A percentile compares a stretch with the other conserved stretches of the same genome.
Conservation (phyloP, 1,140 invertebrate species). For the Zaprionus davidi region DNA sequence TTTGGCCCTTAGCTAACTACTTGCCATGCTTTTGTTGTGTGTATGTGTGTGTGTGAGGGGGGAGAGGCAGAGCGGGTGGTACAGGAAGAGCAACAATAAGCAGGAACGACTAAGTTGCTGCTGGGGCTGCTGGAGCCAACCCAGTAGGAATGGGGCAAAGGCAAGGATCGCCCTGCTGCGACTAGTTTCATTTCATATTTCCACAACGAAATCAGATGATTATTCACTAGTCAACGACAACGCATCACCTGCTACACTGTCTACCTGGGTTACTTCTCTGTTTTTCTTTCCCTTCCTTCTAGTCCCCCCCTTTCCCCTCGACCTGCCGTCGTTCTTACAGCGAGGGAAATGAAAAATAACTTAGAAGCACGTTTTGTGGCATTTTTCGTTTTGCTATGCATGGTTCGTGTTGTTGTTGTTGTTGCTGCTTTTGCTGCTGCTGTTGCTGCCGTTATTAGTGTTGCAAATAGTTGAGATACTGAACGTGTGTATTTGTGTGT, state of each 20-base stretch:
- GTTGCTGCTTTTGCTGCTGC: conserved; percentile 35
- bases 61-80: background rate
- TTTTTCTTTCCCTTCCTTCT: background rate
- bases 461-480: conserved; percentile 66
- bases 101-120: conserved; percentile 27
- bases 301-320: too few species aligned
- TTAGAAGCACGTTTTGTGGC: conserved; percentile 81
- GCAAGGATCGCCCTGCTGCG: background rate
- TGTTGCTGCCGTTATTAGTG: conserved; percentile 55
- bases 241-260: background rate
- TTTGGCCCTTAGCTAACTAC: conserved; percentile 60
- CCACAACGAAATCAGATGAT: background rate
- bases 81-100: conserved; percentile 33
- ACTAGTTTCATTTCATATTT: background rate
- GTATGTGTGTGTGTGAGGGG: conserved; percentile 1
- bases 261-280: background rate
- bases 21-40: conserved; percentile 48
- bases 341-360: conserved; percentile 79
- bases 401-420: conserved; percentile 32
- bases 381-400: conserved; percentile 63
- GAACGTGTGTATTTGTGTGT: conserved; percentile 6
- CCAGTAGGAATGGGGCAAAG: background rate
- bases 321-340: too few species aligned
- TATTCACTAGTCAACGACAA: background rate
- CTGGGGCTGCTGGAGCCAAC: background rate